A percentile compares a stretch with the other conserved stretches of the same genome.
These are phyloP conservation scores for Phorcus lineatus DNA, from an alignment of 2,888 invertebrate genomes.

Conservation along the genomic window DNA sequence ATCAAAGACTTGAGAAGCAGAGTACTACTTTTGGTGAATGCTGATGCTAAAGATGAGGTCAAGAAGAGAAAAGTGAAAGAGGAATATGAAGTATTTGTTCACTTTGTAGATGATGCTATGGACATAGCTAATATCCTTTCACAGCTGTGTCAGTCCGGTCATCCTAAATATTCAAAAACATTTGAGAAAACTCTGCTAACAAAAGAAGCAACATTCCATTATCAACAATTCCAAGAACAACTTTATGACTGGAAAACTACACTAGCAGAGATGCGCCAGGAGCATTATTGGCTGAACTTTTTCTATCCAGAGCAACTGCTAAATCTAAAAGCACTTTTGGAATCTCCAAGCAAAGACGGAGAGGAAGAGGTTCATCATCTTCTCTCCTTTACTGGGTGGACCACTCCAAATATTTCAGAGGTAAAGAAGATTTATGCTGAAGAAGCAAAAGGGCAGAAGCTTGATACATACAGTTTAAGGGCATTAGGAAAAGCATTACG, in stretches of 20 bases:
- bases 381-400: conserved; percentile 36
- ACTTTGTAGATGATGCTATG: conserved; percentile 9
- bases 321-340: conserved; percentile 35
- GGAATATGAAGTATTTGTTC: neutral
- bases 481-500: conserved; percentile 38
- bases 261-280: conserved; percentile 28
- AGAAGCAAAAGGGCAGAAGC: neutral
- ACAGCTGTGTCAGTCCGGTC: neutral
- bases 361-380: conserved; percentile 25
- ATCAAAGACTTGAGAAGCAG: conserved; percentile 22
- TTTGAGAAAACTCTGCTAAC: neutral
- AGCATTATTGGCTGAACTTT: conserved; percentile 45
- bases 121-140: neutral
- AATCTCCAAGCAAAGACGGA: neutral
- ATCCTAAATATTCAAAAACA: neutral
- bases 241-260: conserved; percentile 37
- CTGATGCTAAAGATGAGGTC: neutral
- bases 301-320: conserved; percentile 46
- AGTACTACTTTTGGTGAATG: conserved; percentile 20
- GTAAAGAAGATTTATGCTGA: neutral
- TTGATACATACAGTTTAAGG: neutral
- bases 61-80: neutral
- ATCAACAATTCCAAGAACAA: conserved; percentile 21
- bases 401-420: neutral
- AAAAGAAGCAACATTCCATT: neutral